Base-by-base conservation (phyloP, 2,797 vertebrate species). In the Adelosebastes latens region DNA sequence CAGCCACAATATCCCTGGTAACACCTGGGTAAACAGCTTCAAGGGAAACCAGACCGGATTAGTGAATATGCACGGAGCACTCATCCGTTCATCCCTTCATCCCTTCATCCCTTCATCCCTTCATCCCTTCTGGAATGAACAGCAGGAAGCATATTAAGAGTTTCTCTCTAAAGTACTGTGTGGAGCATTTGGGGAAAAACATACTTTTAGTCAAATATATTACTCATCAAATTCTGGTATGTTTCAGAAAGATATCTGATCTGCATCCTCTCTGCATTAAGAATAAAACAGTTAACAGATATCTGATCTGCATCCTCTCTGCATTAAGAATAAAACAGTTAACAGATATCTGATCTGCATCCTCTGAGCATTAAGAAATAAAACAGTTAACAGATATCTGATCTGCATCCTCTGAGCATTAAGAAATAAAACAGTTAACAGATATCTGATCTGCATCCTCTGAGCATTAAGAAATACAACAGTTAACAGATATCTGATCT, bases 21-120 rank as follows among this genome's bases (percentile, higher is more conserved):
- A 80, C 76, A 80, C 64, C 75, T 73, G 66, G 62, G 59, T 83
- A 25, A 81, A 72, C 80, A 77, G 65, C 72, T 85, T 75, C n/a
- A 68, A 58, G 75, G 65, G 24, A 84, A 67, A 82, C 59, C 24
- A 70, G 58, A 72, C 52, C 10, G 66, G 71, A 83, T 85, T 64
- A 72, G 71, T 74, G 72, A 82, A 62, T 18, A 31, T 66, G 67
- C 79, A 74, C 39, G 5, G 24, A 68, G 58, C 12, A 13, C 68
- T 79, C 31, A 78, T 86, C 72, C 75, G 58, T 79, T 66, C 68
- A 78, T 83, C 77, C 77, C 32, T 36, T 79, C 78, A 25, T 34
- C 32, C 32, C 25, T 25, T 78, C 29, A 78, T 86, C 71, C 72
- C 62, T 76, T 66, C 68, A 78, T 83, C 77, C 77, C 32, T 34